Conservation (phyloP, 2,113 vertebrate genomes). For the Poecile atricapillus region DNA sequence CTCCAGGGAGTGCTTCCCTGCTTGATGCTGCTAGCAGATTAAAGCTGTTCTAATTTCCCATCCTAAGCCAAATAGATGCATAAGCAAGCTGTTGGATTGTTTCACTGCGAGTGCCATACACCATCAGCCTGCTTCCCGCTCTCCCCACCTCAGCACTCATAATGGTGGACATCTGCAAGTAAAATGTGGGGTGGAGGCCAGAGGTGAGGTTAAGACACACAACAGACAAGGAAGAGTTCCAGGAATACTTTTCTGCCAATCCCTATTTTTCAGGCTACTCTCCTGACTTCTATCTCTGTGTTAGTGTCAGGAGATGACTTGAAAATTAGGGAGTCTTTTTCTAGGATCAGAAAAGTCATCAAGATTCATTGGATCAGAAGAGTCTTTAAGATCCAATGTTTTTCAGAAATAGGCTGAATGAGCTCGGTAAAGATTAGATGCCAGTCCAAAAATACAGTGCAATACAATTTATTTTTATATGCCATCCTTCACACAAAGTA, state of each 20-base stretch:
- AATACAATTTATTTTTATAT: conserved; percentile 73
- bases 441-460: conserved; percentile 70
- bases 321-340: conserved; percentile 66
- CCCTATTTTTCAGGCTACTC: conserved; percentile 41
- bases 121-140: background rate
- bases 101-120: background rate
- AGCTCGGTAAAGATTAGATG: conserved; percentile 64
- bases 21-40: conserved; percentile 73
- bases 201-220: conserved; percentile 21
- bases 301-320: conserved; percentile 62
- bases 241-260: conserved; percentile 22
- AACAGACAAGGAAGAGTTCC: background rate
- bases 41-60: conserved; percentile 78
- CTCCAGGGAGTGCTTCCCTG: conserved; percentile 72
- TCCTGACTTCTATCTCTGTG: conserved; percentile 35
- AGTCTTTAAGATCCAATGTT: conserved; percentile 64
- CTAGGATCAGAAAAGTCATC: conserved; percentile 61
- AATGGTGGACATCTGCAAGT: conserved; percentile 63
- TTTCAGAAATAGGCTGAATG: conserved; percentile 67
- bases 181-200: conserved; percentile 29
- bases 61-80: conserved; percentile 77
- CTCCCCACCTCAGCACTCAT: conserved; percentile 6
- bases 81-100: conserved; percentile 78
- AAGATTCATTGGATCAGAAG: conserved; percentile 69
- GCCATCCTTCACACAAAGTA: conserved; percentile 69